Evolutionary conservation across 2,797 vertebrate genomes (phyloP).

Genomic region (Sebastes matsubarae): DNA sequence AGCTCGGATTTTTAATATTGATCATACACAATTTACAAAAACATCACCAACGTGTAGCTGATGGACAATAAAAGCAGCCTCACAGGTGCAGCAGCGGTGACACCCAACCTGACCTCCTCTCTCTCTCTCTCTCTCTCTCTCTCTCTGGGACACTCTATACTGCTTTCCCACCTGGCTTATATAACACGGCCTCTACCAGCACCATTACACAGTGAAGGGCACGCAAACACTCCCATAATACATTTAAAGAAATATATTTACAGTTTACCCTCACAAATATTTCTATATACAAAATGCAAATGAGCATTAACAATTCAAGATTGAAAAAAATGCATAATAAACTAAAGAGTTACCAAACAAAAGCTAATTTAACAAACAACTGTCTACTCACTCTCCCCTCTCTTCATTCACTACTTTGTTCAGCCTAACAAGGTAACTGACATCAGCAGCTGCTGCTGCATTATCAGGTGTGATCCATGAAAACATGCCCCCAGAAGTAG

Average conservation of each 20-base stretch:
- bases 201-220: background rate
- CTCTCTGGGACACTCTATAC: background rate
- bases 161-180: background rate
- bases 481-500: no score
- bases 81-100: background rate
- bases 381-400: rapidly evolving
- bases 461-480: background rate
- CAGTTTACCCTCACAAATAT: background rate
- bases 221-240: background rate
- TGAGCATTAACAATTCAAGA: no score
- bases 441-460: background rate
- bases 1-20: background rate
- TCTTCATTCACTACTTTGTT: background rate
- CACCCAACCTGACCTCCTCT: background rate
- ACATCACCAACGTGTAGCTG: background rate
- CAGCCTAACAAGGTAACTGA: background rate
- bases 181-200: background rate
- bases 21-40: background rate
- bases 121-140: background rate
- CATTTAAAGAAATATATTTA: background rate
- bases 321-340: no score
- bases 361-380: background rate
- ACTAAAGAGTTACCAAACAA: no score
- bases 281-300: no score
- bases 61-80: background rate